phyloP scores from a whole-genome alignment of 2,797 vertebrate genomes.

The Microctenopoma stevenorrisi region DNA sequence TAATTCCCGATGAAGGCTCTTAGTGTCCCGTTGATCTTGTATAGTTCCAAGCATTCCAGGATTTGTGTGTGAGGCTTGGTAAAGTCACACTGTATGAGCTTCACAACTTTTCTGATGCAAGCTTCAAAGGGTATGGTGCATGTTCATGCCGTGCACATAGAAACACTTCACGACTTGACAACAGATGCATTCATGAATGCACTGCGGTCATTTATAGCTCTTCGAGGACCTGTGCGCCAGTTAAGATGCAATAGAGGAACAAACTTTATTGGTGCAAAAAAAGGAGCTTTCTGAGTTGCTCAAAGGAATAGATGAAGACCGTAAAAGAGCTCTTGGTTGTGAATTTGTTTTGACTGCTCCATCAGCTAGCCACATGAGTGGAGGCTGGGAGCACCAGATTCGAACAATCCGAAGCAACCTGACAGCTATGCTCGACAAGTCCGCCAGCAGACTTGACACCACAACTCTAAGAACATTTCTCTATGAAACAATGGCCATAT shows the following conservation, averaged over 20 bases:
- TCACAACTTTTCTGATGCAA: too few relatives aligned
- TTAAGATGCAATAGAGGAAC: not conserved
- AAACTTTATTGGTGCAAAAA: not conserved
- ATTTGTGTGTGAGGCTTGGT: too few relatives aligned
- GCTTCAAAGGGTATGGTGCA: too few relatives aligned
- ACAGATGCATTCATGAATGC: constrained; percentile 21
- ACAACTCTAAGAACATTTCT: not conserved
- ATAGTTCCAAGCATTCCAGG: too few relatives aligned
- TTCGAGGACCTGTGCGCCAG: not conserved
- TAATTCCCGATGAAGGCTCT: too few relatives aligned
- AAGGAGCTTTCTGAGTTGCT: too few relatives aligned
- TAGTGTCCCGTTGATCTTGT: too few relatives aligned
- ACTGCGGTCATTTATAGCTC: not conserved
- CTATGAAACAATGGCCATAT: constrained; percentile 25
- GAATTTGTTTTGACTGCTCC: constrained; percentile 20
- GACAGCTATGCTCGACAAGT: constrained; percentile 14
- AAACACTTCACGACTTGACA: not conserved
- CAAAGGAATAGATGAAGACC: too few relatives aligned
- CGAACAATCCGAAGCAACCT: constrained; percentile 1
- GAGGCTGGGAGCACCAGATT: constrained; percentile 7
- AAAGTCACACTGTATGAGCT: too few relatives aligned
- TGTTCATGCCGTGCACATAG: constrained; percentile 1
- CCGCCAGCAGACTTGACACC: constrained; percentile 2
- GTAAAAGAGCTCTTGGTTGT: not conserved
- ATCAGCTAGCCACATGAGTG: constrained; percentile 13